Conservation (phyloP, 2,888 invertebrate species). For the Morpho deidamia region DNA sequence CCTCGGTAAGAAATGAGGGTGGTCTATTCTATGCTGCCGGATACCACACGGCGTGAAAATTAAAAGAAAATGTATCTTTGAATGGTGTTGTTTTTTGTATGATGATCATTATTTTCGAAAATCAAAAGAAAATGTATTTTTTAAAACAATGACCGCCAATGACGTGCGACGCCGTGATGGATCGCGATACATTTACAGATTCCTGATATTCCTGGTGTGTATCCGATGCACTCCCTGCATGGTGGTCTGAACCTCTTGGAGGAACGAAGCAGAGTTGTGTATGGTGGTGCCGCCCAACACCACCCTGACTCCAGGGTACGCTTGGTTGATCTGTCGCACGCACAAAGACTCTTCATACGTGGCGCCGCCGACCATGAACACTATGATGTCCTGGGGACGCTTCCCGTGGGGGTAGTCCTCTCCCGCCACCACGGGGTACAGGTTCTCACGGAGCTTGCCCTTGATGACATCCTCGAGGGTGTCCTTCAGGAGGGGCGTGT, state of each 20-base stretch:
- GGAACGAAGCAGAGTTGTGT: slow-evolving; percentile 91
- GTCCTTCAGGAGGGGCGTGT: slow-evolving; percentile 94
- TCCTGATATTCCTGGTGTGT: slow-evolving; percentile 77
- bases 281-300: slow-evolving; percentile 95
- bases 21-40: too few species aligned
- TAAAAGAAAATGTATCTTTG: too few species aligned
- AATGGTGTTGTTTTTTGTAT: too few species aligned
- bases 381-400: slow-evolving; percentile 94
- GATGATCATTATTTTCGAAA: too few species aligned
- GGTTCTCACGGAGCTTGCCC: slow-evolving; percentile 91
- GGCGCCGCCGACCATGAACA: slow-evolving; percentile 96
- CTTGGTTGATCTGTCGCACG: slow-evolving; percentile 86
- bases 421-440: slow-evolving; percentile 90
- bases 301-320: slow-evolving; percentile 85
- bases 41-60: too few species aligned
- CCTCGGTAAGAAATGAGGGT: too few species aligned
- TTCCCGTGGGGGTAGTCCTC: slow-evolving; percentile 67
- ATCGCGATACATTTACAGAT: slow-evolving; percentile 45
- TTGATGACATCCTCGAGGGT: slow-evolving; percentile 93
- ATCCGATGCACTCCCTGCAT: slow-evolving; percentile 82
- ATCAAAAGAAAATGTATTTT: too few species aligned
- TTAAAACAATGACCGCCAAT: too few species aligned
- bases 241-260: slow-evolving; percentile 85
- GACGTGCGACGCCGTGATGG: neutral
- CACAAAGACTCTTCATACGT: slow-evolving; percentile 97